Base-by-base conservation (phyloP, 2,113 vertebrate genomes). In the Perognathus longimembris region DNA sequence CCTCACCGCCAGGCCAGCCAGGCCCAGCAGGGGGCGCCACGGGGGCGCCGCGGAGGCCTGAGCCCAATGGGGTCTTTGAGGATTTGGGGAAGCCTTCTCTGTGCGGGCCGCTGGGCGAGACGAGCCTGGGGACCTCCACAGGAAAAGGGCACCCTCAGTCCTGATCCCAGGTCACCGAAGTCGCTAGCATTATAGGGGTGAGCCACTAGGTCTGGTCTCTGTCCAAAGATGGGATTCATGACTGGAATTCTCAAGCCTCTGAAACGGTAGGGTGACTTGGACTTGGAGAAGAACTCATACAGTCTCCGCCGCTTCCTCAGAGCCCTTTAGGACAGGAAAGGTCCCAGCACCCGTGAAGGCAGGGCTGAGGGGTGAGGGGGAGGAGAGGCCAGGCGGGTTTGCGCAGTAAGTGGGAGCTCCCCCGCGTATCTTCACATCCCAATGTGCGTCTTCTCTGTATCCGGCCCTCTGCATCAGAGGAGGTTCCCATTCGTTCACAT, bases 11-110 rank as follows among this genome's bases (percentile, higher is more conserved):
- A 63, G 74, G 81, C 92, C 79, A 86, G 90, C 74, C 4, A 6
- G 79, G 59, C 85, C 89, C 85, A 59, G 83, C 71, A 79, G 36
- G 95, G 67, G 34, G 4, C 63, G 34, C 73, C 57, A 4, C 17
- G 59, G 59, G 11, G 69, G 34, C 69, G 40, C 42, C 34, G 4
- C 50, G 0, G 50, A 88, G 67, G 63, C 91, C 85, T 9, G 7
- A 82, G 91, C 77, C 85, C 83, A 81, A 1, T 34, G 64, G 84
- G 89, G 79, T 73, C 89, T 94, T 87, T 38, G 69, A 97, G 79
- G 94, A 83, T 85, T 75, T 6, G 0, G 36, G 76, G n/a, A n/a
- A 59, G 82, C 61, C 14, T 18, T 92, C 45, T 22, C 45, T 42
- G 34, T 22, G 4, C 69, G 63, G 76, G 20, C 6, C 45, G 28